Evolutionary conservation across 2,888 invertebrate species (phyloP), one percentile per base, ranked within the genome.

Genomic region (Eupithecia centaureata): DNA sequence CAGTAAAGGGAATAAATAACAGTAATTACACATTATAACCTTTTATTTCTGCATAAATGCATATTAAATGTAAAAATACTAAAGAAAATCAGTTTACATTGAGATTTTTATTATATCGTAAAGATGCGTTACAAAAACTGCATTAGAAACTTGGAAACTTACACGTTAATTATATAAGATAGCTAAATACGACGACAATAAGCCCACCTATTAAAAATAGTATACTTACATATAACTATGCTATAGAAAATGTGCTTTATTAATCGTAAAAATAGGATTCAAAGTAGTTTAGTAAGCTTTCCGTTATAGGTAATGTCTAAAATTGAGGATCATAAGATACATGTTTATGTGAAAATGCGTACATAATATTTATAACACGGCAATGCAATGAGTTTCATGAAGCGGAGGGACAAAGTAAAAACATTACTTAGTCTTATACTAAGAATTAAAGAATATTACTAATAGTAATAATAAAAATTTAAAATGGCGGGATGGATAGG

Each of bases 1-100:
- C n/a, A 3, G 5, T 13, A 27, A 7, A 15, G 27, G 51, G 54
- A 28, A 47, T 67, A 69, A 69, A 67, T 58, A 62, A 66, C 64
- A 65, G 51, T n/a, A 59, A 56, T 58, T 38, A 69, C 63, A 70
- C 67, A 72, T 74, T 56, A 68, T 56, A 62, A 58, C 33, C 52
- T 59, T 74, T 72, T 69, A 73, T 71, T 72, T 52, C 62, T 69
- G 71, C 71, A 70, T 72, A 74, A 73, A 74, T 72, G 73, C 67
- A 22, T 22, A 66, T 71, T 68, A 68, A 58, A 68, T 63, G 63
- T 65, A 69, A 65, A 68, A 68, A 65, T 65, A 62, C 65, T 68
- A 62, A 65, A 65, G 58, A 65, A 68, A 68, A 65, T 61, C 68
- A 68, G 68, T 65, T 68, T 65, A 65, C 65, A 68, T 65, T 62